A percentile compares a stretch with the other conserved stretches of the same genome.
Conservation (phyloP, 2,888 invertebrate genomes). For the Microctonus brassicae region DNA sequence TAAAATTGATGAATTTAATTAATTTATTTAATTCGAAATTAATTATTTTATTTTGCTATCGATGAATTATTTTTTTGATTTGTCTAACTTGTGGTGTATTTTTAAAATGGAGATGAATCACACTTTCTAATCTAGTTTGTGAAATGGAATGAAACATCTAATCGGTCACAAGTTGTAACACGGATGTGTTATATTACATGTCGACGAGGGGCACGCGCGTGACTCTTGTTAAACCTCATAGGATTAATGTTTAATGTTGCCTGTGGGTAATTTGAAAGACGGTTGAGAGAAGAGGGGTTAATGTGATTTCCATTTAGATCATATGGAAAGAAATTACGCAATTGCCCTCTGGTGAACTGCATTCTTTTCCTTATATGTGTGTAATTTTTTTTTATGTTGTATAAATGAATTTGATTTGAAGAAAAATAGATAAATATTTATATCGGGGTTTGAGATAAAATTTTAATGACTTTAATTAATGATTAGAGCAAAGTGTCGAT, state of each 20-base stretch:
- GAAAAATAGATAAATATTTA: background rate
- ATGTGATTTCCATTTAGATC: conserved; percentile 3
- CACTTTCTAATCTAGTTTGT: conserved; percentile 27
- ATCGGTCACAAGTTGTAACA: conserved; percentile 29
- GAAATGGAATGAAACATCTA: conserved; percentile 15
- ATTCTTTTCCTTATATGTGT: conserved; percentile 28
- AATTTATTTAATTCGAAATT: background rate
- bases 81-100: background rate
- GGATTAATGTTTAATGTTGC: conserved; percentile 17
- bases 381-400: background rate
- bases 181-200: conserved; percentile 22
- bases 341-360: conserved; percentile 12
- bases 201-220: conserved; percentile 4
- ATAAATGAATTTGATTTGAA: background rate
- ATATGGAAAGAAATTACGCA: conserved; percentile 6
- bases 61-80: background rate
- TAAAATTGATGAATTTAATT: background rate
- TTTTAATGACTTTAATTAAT: too few relatives aligned
- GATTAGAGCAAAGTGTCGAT: too few relatives aligned
- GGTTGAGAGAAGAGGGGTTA: background rate
- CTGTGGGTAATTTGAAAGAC: conserved; percentile 17
- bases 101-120: background rate
- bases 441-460: background rate
- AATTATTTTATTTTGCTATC: background rate
- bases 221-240: conserved; percentile 13